Percentiles rank a stretch among this genome's conserved stretches.
phyloP scores from a whole-genome alignment of 2,888 invertebrate genomes.

The Chalcosyrphus nemorum region DNA sequence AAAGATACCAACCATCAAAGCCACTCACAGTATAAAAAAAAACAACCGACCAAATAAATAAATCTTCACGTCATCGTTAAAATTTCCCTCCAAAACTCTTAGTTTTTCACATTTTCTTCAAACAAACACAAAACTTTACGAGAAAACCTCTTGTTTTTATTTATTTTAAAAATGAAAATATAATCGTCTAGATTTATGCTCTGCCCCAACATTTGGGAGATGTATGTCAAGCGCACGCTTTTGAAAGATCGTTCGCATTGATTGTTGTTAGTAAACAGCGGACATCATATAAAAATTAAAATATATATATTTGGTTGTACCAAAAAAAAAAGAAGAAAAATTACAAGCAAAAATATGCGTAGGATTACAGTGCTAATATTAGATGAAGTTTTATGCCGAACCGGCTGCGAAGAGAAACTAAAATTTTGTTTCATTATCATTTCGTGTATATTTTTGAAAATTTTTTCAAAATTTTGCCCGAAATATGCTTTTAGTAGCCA shows the following conservation, averaged over 20 bases:
- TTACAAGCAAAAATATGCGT: slow-evolving; percentile 28
- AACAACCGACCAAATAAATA: neutral
- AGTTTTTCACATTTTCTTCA: neutral
- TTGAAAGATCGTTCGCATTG: neutral
- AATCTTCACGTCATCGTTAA: slow-evolving; percentile 23
- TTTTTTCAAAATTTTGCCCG: slow-evolving; percentile 1
- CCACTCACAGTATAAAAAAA: neutral
- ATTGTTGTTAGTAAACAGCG: slow-evolving; percentile 31
- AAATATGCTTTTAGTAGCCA: slow-evolving; percentile 43
- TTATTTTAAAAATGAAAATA: neutral
- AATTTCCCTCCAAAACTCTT: neutral
- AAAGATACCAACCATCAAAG: slow-evolving; percentile 5
- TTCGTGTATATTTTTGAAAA: too few species aligned
- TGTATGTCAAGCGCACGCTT: slow-evolving; percentile 52
- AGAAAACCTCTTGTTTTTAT: neutral
- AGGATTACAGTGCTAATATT: slow-evolving; percentile 48
- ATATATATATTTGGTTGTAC: slow-evolving; percentile 16
- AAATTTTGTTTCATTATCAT: slow-evolving; percentile 1
- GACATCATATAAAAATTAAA: neutral
- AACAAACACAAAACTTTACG: neutral
- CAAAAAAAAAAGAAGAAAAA: slow-evolving; percentile 11
- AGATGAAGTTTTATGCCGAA: slow-evolving; percentile 17
- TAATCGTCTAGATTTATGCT: slow-evolving; percentile 28
- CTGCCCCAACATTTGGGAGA: slow-evolving; percentile 11
- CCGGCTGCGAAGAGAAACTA: neutral